phyloP scores from a whole-genome alignment of 2,888 invertebrate genomes.

The Erpobdella octoculata region DNA sequence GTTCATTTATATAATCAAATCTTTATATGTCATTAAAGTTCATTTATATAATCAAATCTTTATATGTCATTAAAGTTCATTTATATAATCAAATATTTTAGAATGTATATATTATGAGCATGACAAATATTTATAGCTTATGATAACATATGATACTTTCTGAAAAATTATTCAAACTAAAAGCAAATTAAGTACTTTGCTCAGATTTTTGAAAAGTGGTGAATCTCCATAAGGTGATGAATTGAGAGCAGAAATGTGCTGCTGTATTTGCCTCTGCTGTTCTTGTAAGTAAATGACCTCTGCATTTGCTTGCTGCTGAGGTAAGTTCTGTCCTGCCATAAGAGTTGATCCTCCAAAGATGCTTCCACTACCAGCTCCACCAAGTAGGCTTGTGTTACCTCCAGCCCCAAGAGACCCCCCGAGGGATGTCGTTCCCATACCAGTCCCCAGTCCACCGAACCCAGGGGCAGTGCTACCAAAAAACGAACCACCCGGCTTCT shows the following conservation, averaged over 20 bases:
- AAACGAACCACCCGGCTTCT: slow-evolving; percentile 28
- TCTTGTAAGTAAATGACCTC: slow-evolving; percentile 2
- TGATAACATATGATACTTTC: background rate
- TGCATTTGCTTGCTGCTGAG: slow-evolving; percentile 9
- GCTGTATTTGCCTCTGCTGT: slow-evolving; percentile 42
- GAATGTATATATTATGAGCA: too few species aligned
- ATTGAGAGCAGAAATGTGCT: slow-evolving; percentile 57
- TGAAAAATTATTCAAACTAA: background rate
- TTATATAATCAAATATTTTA: too few species aligned
- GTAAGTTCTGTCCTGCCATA: background rate
- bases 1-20: too few species aligned
- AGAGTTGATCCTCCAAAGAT: background rate
- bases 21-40: too few species aligned
- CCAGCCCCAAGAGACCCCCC: background rate
- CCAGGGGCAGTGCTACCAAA: slow-evolving; percentile 39
- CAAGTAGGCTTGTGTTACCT: background rate
- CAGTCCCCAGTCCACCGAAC: background rate
- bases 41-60: too few species aligned
- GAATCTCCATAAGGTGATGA: slow-evolving; percentile 80
- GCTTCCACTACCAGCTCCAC: background rate
- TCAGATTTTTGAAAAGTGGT: slow-evolving; percentile 68
- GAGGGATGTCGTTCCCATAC: background rate
- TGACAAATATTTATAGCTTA: too few species aligned
- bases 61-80: too few species aligned
- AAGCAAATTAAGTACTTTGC: slow-evolving; percentile 8